Base-by-base conservation (phyloP, 2,797 vertebrate species). In the Enteromius treurensis region DNA sequence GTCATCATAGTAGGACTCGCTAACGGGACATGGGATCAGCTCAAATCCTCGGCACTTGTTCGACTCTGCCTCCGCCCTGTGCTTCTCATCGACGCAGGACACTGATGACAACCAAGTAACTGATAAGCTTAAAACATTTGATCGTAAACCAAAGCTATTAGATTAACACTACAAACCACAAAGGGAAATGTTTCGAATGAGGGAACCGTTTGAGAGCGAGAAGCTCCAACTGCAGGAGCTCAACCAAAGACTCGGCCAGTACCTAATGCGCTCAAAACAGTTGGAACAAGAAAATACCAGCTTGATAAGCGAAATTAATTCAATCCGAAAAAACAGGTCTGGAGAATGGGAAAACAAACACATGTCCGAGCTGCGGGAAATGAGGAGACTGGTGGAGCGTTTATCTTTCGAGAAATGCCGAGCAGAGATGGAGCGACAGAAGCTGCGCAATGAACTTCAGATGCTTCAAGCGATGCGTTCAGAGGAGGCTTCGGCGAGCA, bases 141-240 rank as follows among this genome's bases (percentile, higher is more conserved):
- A 47, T 29, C 10, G 29, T 21, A 15, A 23, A 21, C 3, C 26
- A 78, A 51, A 65, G 51, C 32, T 71, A 40, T 51, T 23, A n/a
- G 29, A 49, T 29, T 53, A 3, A 42, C 4, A 6, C 69, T 5
- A 40, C 37, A 40, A 64, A 5, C 67, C n/a, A 32, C 23, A 53
- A 29, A 75, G 7, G 80, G 82, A 87, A 5, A 97, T 98, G 97
- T 91, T 96, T 92, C 94, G 94, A 83, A 92, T 91, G 69, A 92
- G 86, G 90, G 92, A 91, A 93, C 91, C 95, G 89, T 92, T 95
- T 88, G 94, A 95, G 78, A 85, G 92, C 85, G 98, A 98, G 85
- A 96, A 96, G 87, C 90, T 94, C 53, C 96, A 99, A 86, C 93
- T 99, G 71, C 96, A 94, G 89, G 94, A 96, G 90, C 96, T 99